phyloP scores from a whole-genome alignment of 2,113 vertebrate species.

The Ciconia boyciana region DNA sequence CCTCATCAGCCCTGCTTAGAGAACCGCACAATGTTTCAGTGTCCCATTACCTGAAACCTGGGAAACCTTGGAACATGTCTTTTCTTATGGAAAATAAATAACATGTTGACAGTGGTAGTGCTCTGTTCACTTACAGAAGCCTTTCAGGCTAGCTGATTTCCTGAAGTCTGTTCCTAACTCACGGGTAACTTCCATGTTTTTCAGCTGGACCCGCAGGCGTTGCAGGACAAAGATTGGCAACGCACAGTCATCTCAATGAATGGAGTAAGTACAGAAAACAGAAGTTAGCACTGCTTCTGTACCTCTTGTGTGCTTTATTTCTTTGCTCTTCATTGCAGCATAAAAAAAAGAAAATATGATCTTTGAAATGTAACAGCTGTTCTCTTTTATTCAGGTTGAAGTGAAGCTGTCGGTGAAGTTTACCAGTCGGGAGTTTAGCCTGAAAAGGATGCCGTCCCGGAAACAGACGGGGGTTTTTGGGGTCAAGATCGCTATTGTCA shows the following conservation, averaged over 20 bases:
- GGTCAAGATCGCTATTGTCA: constrained; percentile 93
- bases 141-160: neutral
- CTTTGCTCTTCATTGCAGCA: neutral
- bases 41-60: neutral
- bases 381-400: constrained; percentile 79
- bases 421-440: constrained; percentile 94
- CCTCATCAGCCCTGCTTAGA: neutral
- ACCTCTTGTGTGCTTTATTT: neutral
- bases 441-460: constrained; percentile 91
- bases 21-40: neutral
- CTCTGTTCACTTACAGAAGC: neutral
- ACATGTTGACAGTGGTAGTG: neutral
- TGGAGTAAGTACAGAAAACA: constrained; percentile 78
- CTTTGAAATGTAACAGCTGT: neutral
- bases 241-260: constrained; percentile 94
- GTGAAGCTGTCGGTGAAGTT: constrained; percentile 97
- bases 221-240: constrained; percentile 97
- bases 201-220: constrained; percentile 88
- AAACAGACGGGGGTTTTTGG: constrained; percentile 96
- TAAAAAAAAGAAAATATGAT: neutral
- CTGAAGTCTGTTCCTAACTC: neutral
- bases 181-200: constrained; percentile 3
- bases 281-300: neutral
- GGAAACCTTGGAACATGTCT: neutral
- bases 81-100: neutral